phyloP scores from a whole-genome alignment of 2,888 invertebrate genomes.

The Ornithoptera priamus region DNA sequence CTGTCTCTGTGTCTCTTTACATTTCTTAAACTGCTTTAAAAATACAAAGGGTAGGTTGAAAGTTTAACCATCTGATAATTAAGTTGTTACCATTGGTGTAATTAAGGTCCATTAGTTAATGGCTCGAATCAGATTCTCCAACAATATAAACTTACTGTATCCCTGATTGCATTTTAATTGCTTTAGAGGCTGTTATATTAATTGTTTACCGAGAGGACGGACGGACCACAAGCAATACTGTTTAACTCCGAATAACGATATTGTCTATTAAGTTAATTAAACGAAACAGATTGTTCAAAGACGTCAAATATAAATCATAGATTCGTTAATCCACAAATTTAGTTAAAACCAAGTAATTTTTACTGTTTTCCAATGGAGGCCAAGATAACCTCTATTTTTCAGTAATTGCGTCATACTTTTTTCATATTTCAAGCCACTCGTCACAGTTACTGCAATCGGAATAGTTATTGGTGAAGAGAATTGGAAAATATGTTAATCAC shows the following conservation, averaged over 20 bases:
- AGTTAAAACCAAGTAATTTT: no score
- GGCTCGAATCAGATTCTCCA: conserved; percentile 19
- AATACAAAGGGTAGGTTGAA: not conserved
- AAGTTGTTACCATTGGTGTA: not conserved
- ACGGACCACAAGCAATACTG: not conserved
- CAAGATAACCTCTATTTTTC: no score
- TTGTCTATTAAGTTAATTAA: no score
- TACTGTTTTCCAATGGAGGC: no score
- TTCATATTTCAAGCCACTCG: no score
- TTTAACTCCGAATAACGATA: not conserved
- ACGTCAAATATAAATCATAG: no score
- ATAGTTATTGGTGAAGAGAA: no score
- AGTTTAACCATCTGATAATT: not conserved
- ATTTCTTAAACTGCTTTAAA: not conserved
- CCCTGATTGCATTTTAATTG: conserved; percentile 24
- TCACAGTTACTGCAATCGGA: no score
- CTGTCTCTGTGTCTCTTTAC: not conserved
- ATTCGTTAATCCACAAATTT: no score
- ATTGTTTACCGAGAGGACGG: conserved; percentile 1
- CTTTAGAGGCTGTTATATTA: conserved; percentile 3
- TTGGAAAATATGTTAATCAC: no score
- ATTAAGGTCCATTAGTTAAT: conserved; percentile 23
- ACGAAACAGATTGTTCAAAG: no score
- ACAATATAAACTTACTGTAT: conserved; percentile 19
- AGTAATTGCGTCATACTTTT: no score